phyloP scores from a whole-genome alignment of 2,888 invertebrate species.

The Lamellibrachia columna region DNA sequence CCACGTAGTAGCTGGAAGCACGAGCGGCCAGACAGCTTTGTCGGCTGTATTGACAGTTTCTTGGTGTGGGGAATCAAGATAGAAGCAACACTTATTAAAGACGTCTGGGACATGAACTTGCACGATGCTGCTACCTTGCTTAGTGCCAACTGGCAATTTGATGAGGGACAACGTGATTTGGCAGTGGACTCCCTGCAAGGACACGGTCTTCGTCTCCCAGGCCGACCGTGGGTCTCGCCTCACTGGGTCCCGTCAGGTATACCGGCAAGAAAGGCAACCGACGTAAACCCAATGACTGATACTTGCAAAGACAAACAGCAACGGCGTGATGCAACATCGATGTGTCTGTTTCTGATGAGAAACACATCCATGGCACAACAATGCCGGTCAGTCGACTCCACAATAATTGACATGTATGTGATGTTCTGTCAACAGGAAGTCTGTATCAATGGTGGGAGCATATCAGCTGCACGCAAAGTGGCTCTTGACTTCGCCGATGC shows the following conservation, averaged over 20 bases:
- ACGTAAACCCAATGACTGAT: background rate
- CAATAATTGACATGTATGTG: slow-evolving; percentile 34
- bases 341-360: background rate
- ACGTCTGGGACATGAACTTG: slow-evolving; percentile 47
- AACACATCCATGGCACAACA: background rate
- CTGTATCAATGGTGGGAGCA: slow-evolving; percentile 29
- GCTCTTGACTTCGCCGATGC: slow-evolving; percentile 39
- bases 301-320: background rate
- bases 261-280: slow-evolving; percentile 33
- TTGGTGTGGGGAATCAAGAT: slow-evolving; percentile 45
- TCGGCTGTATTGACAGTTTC: slow-evolving; percentile 48
- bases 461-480: slow-evolving; percentile 37
- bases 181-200: slow-evolving; percentile 24
- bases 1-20: slow-evolving; percentile 41
- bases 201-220: slow-evolving; percentile 39
- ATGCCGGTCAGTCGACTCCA: background rate
- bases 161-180: slow-evolving; percentile 46
- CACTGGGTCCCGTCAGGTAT: slow-evolving; percentile 42
- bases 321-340: background rate
- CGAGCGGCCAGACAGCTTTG: slow-evolving; percentile 37
- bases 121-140: slow-evolving; percentile 36
- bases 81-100: slow-evolving; percentile 45
- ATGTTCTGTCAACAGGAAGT: slow-evolving; percentile 37
- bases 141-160: slow-evolving; percentile 42
- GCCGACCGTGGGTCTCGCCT: slow-evolving; percentile 47